Evolutionary conservation across 2,797 vertebrate genomes (phyloP).

Genomic region (Silurus aristotelis): DNA sequence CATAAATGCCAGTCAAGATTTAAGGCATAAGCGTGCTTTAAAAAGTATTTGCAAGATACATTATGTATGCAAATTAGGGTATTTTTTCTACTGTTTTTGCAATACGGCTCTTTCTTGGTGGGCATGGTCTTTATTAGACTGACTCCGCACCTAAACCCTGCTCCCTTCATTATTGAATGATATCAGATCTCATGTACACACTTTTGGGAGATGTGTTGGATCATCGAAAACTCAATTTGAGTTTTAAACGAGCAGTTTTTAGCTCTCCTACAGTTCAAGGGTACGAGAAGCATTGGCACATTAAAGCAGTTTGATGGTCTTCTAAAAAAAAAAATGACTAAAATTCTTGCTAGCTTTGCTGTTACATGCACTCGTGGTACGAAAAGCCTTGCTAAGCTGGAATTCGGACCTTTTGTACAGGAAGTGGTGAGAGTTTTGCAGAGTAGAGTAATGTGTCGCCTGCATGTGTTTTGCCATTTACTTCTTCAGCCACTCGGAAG

Average conservation of each 20-base stretch:
- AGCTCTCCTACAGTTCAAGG: too few species aligned
- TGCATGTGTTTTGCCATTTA: not conserved
- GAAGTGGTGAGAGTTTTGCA: not conserved
- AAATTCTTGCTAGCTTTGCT: not conserved
- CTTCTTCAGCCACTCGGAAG: not conserved
- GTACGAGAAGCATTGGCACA: too few species aligned
- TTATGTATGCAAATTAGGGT: too few species aligned
- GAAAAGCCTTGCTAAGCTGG: not conserved
- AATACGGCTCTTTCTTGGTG: not conserved
- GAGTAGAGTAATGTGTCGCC: not conserved
- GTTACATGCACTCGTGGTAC: not conserved
- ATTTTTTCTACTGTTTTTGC: too few species aligned
- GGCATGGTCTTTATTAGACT: not conserved
- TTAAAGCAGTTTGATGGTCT: not conserved
- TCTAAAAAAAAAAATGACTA: not conserved
- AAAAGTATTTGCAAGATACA: not conserved
- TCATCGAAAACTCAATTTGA: too few species aligned
- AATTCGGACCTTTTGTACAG: not conserved
- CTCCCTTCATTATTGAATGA: too few species aligned
- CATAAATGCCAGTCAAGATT: not conserved
- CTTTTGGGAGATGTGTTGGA: not conserved
- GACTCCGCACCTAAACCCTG: not conserved
- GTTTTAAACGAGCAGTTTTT: too few species aligned
- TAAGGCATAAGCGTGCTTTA: not conserved
- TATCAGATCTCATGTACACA: not conserved